A percentile compares a stretch with the other conserved stretches of the same genome.
phyloP scores from a whole-genome alignment of 2,113 vertebrate species.

The Otolemur garnettii region DNA sequence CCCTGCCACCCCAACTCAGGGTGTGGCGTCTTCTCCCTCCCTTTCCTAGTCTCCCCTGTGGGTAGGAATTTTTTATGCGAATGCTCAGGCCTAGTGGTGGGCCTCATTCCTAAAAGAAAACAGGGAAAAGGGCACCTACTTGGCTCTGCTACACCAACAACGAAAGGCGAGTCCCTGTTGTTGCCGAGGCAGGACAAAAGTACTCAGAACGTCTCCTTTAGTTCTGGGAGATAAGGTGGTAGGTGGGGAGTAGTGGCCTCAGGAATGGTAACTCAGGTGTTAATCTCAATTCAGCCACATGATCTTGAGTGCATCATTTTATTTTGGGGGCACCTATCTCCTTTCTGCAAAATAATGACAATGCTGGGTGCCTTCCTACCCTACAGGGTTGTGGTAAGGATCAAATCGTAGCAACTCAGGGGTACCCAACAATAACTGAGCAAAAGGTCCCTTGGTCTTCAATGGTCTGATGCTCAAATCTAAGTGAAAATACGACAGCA shows the following conservation, averaged over 20 bases:
- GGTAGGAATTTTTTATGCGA: neutral
- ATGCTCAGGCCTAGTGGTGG: neutral
- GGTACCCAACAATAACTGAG: neutral
- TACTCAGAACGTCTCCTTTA: neutral
- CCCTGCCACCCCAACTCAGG: neutral
- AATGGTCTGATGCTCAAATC: neutral
- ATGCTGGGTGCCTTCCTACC: neutral
- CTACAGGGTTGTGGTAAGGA: neutral
- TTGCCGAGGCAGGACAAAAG: neutral
- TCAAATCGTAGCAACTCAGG: neutral
- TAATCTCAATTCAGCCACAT: neutral
- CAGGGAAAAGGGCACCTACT: neutral
- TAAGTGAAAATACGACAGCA: neutral
- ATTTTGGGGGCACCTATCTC: neutral
- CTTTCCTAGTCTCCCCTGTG: neutral
- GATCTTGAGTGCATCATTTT: neutral
- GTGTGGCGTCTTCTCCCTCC: neutral
- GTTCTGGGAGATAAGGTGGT: neutral
- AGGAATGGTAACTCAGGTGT: neutral
- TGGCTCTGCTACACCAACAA: neutral
- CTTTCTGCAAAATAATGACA: slow-evolving; percentile 11
- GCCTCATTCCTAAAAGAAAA: neutral
- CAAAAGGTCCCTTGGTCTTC: neutral
- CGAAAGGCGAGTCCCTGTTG: neutral
- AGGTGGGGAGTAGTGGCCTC: neutral